Percentiles rank a stretch among this genome's conserved stretches.
phyloP scores from a whole-genome alignment of 2,113 vertebrate genomes.

The Speoplatyrhinus poulsoni region DNA sequence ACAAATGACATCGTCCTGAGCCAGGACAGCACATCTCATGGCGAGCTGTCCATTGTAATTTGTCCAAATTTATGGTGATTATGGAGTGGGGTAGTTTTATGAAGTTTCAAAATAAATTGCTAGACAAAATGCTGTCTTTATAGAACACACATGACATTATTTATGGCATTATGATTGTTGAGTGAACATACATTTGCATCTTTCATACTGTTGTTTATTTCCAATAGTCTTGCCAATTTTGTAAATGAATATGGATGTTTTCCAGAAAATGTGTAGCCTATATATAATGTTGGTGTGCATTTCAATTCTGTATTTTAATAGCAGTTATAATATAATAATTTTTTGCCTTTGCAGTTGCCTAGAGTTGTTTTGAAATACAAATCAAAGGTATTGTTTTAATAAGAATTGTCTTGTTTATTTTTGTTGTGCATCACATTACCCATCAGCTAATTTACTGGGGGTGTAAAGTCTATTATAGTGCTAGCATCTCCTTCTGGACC shows the following conservation, averaged over 20 bases:
- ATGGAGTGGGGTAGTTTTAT: no score
- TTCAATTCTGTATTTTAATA: no score
- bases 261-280: no score
- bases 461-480: not conserved
- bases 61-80: no score
- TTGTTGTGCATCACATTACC: not conserved
- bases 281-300: not conserved
- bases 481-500: not conserved
- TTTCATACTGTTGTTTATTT: not conserved
- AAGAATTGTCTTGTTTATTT: constrained; percentile 1
- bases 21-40: no score
- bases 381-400: not conserved
- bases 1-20: no score
- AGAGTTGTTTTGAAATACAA: constrained; percentile 1
- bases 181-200: not conserved
- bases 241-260: not conserved
- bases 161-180: constrained; percentile 1
- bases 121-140: no score
- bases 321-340: not conserved
- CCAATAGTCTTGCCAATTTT: not conserved
- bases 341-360: not conserved
- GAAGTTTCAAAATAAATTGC: no score
- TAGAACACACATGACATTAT: no score
- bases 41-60: no score
- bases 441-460: constrained; percentile 7